Evolutionary conservation across 2,888 invertebrate genomes (phyloP), one percentile per base, ranked within the genome.

Genomic region (Napeogenes sylphis): DNA sequence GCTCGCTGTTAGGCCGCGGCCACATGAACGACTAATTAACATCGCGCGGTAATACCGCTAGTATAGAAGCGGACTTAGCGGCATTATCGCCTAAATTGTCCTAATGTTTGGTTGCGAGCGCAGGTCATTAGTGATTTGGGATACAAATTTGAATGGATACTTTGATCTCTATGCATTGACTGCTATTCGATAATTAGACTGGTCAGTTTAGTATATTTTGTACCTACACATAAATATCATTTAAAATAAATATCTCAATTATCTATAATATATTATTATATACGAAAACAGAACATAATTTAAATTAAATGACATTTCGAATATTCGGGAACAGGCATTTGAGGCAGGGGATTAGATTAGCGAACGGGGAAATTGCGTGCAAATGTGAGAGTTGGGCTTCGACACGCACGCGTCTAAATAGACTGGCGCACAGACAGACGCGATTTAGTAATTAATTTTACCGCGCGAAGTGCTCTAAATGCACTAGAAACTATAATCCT

Each of bases 401-500:
- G 78, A 85, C 79, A 82, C 79, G 77, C 73, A 69, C 65, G n/a
- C 47, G 47, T 60, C 68, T 78, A 77, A 82, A 81, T 82, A 78
- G 77, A 76, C 75, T 21, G 21, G 71, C 58, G 54, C 71, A 75
- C 81, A 84, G 82, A 78, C 84, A 85, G 83, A 83, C 82, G 75
- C 84, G 83, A 86, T 89, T 86, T 86, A 85, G 87, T 90, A 88
- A 90, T 90, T 90, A 90, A 90, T 88, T 90, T 87, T 83, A 84
- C 84, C 80, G 81, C 81, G 82, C 79, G 83, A 87, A 88, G 86
- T 87, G 79, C 87, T 84, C 85, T 80, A 85, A 90, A 90, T 88
- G 89, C 87, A 87, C 83, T 81, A 84, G 85, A 85, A 88, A 87
- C 88, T 86, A 86, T 90, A 89, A 90, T 90, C 88, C 89, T 83